Base-by-base conservation (phyloP, 1,140 invertebrate genomes). In the Littorina saxatilis region DNA sequence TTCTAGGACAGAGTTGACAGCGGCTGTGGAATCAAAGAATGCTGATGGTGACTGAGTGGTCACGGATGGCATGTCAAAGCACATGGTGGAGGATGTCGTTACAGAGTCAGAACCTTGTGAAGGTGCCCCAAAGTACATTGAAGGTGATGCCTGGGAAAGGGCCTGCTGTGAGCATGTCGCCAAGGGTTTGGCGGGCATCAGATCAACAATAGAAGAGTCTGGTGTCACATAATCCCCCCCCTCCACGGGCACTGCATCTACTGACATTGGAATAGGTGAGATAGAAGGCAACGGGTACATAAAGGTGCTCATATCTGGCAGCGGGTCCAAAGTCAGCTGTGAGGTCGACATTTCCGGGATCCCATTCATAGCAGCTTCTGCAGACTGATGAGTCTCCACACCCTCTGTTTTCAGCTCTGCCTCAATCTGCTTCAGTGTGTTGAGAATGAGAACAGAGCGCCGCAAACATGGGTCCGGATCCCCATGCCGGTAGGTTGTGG, bases 401-500 rank as follows among this genome's bases (percentile, higher is more conserved):
- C 93, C 94, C 92, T 98, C 97, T 58, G 95, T 94, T 91, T 97
- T 96, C 94, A 98, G 96, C 91, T 98, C 97, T 39, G 96, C 94
- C 93, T 98, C 97, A 84, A 99, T 96, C 87, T 96, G 94, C 90
- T 97, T 95, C 73, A 98, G 91, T 13, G 97, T 98, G 91, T 98
- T 99, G 93, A 97, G 98, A 85, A 99, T 98, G 58, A 99, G 95
- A 84, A 99, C 98, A 7, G 97, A 98, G 58, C 97, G 95, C 78
- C 96, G 95, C n/a, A 99, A 93, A 80, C 96, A 96, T 23, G 97
- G 97, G 90, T 98, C 97, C 37, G 97, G 97, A 90, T 98, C 97
- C 37, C 88, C 86, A 63, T 83, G 84, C 58, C 84, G 84, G 27
- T 84, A 82, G 35, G 82, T 84, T 2, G 96, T 95, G 82, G 96